A percentile compares a stretch with the other conserved stretches of the same genome.
Conservation (phyloP, 2,888 invertebrate genomes). For the Dasypogon diadema region DNA sequence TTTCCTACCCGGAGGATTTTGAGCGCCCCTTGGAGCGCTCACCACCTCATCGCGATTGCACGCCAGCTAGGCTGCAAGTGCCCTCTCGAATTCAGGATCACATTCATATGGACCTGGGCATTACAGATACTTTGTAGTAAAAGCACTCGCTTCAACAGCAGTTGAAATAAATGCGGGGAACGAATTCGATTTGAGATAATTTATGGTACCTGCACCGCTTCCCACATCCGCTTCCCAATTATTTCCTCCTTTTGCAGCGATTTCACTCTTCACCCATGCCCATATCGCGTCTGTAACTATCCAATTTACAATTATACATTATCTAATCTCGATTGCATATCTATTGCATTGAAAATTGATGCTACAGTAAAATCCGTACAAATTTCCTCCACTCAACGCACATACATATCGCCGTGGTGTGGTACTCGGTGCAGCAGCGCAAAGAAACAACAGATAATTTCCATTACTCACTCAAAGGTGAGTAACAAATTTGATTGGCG, state of each 20-base stretch:
- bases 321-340: constrained; percentile 46
- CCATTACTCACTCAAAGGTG: constrained; percentile 49
- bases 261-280: constrained; percentile 8
- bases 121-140: not conserved
- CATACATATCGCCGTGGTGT: not conserved
- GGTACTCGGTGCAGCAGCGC: not conserved
- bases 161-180: not conserved
- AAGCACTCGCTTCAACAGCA: constrained; percentile 1
- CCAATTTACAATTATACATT: constrained; percentile 47
- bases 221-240: constrained; percentile 40
- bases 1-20: too few species aligned
- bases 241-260: constrained; percentile 24
- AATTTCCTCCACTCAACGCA: constrained; percentile 13
- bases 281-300: constrained; percentile 18
- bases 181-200: constrained; percentile 18
- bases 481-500: constrained; percentile 51
- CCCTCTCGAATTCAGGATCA: too few species aligned
- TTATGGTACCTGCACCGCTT: constrained; percentile 25
- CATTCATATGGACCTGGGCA: not conserved
- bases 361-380: constrained; percentile 23
- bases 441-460: constrained; percentile 22
- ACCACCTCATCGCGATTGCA: too few species aligned
- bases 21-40: too few species aligned
- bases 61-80: too few species aligned
- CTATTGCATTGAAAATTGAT: constrained; percentile 42